Evolutionary conservation across 2,113 vertebrate species (phyloP), one percentile per base, ranked within the genome.

Genomic region (Uria aalge): DNA sequence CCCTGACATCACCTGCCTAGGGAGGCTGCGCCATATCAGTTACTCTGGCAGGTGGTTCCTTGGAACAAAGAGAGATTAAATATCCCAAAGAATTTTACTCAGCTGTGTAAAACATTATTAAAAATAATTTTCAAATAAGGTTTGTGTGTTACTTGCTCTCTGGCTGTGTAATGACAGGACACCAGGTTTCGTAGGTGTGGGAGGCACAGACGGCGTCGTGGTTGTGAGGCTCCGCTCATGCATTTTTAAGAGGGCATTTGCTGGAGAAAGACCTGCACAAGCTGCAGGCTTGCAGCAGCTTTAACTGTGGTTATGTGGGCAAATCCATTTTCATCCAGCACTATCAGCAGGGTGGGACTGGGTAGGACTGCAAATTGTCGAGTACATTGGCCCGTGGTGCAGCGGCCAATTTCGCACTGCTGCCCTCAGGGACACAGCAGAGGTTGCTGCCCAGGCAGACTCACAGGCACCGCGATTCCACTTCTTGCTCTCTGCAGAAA

Each of bases 1-100:
- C 67, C 60, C 85, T 96, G 95, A 96, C 87, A 88, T 96, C 89
- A 75, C 47, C 84, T 90, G 72, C 53, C n/a, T 50, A 13, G 82
- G 71, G 59, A 95, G 63, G 13, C 55, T 73, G 55, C 0, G 0
- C 53, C 3, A 0, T 66, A 21, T 74, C 64, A 6, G 50, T 83
- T 93, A n/a, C 80, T 85, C 68, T 80, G 86, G 36, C 64, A 80
- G 72, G 74, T 92, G 59, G 18, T 34, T 94, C 87, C 38, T 16
- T 56, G 64, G 60, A 82, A 64, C 48, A 84, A 47, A 92, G 36
- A 32, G 36, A 91, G 41, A 62, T 76, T 73, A 73, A 91, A 73
- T 88, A 91, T 48, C 50, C 41, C 24, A 15, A 63, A 67, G 41
- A 85, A 83, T 86, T 89, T 43, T 84, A 90, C 40, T 93, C 40